A percentile compares a stretch with the other conserved stretches of the same genome.
These are phyloP conservation scores for Mus caroli DNA, from an alignment of 2,797 vertebrate genomes.

Conservation along the genomic window DNA sequence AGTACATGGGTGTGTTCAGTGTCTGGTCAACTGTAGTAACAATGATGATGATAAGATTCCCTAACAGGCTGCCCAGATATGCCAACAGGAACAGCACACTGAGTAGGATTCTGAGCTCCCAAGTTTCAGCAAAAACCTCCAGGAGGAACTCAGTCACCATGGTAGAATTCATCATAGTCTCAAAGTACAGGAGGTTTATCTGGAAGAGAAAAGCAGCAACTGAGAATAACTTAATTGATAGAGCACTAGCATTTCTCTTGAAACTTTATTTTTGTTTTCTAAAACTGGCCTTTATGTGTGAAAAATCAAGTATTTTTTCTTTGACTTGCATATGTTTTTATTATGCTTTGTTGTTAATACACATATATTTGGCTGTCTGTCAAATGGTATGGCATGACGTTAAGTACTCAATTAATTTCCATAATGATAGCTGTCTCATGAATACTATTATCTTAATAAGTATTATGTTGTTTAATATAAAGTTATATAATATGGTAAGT, in stretches of 20 bases:
- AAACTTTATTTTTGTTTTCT: not conserved
- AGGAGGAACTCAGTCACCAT: not conserved
- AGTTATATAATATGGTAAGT: not conserved
- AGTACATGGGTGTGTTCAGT: slow-evolving; percentile 9
- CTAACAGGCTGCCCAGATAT: not conserved
- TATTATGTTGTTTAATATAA: not conserved
- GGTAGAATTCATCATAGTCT: not conserved
- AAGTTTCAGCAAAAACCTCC: not conserved
- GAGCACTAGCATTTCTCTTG: not conserved
- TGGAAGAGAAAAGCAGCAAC: not conserved
- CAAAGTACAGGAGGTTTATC: not conserved
- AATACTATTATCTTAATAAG: not conserved
- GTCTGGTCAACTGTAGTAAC: not conserved
- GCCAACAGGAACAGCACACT: not conserved
- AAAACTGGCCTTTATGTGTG: not conserved
- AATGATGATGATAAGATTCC: not conserved
- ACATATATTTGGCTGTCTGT: not conserved
- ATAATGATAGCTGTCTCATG: not conserved
- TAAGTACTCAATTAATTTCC: not conserved
- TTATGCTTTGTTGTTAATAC: not conserved
- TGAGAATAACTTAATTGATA: not conserved
- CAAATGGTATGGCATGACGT: not conserved
- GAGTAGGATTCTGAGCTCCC: not conserved
- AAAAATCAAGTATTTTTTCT: not conserved
- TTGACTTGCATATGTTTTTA: not conserved